Conservation (phyloP, 2,888 invertebrate genomes). For the Lasioglossum villosulum region DNA sequence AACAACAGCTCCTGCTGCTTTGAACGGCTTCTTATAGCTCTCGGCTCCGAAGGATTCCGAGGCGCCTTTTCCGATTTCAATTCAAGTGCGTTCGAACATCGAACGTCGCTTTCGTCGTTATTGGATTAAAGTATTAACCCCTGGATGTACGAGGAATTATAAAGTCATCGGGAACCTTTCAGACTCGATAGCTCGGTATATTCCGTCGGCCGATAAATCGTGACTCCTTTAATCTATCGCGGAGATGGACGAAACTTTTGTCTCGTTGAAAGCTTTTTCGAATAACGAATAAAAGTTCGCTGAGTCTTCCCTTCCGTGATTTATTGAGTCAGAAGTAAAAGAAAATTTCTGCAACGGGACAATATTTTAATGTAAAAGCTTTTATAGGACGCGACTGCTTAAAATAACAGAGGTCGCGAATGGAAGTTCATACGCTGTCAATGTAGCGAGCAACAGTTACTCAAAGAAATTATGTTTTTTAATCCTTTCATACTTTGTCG, state of each 20-base stretch:
- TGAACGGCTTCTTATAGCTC: constrained; percentile 47
- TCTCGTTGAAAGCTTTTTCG: not conserved
- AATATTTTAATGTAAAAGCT: constrained; percentile 2
- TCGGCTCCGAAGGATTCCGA: constrained; percentile 25
- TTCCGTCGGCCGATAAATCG: not conserved
- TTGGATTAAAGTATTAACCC: constrained; percentile 58
- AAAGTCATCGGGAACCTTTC: constrained; percentile 34
- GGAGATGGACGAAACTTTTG: constrained; percentile 6
- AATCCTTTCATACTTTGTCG: too few relatives aligned
- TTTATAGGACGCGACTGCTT: not conserved
- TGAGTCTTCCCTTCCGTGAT: not conserved
- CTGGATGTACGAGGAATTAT: constrained; percentile 47
- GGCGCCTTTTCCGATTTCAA: constrained; percentile 56
- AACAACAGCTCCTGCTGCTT: constrained; percentile 46
- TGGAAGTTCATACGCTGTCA: not conserved
- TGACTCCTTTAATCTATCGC: constrained; percentile 7
- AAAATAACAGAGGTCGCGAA: not conserved
- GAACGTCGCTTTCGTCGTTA: constrained; percentile 57
- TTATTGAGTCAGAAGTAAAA: not conserved
- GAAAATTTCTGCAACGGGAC: not conserved
- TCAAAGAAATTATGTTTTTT: too few relatives aligned
- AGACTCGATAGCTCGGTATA: constrained; percentile 23
- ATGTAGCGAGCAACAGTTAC: not conserved
- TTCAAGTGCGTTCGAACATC: constrained; percentile 62
- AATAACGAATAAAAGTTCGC: constrained; percentile 10